Conservation (phyloP, 1,140 invertebrate species). For the Drosophila ananassae region DNA sequence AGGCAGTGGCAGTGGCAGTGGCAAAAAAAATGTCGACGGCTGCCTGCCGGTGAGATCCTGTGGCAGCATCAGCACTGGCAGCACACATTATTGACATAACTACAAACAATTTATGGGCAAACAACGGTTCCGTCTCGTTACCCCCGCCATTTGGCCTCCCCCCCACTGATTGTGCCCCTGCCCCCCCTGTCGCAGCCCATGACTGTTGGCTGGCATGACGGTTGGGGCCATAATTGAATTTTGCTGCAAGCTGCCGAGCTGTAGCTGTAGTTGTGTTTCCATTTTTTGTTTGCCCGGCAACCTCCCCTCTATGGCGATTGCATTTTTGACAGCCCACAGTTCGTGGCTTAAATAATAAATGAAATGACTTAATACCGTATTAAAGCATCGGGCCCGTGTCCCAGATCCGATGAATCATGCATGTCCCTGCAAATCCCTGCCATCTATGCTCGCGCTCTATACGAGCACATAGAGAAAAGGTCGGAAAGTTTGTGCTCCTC, state of each 20-base stretch:
- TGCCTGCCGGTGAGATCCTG: constrained; percentile 24
- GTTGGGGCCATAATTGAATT: constrained; percentile 61
- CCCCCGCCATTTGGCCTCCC: constrained; percentile 14
- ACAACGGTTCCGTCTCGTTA: constrained; percentile 78
- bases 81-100: constrained; percentile 73
- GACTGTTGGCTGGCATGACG: constrained; percentile 32
- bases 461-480: constrained; percentile 16
- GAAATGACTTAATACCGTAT: constrained; percentile 77
- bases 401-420: constrained; percentile 58
- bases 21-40: constrained; percentile 38
- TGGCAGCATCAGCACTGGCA: constrained; percentile 27
- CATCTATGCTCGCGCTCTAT: constrained; percentile 48
- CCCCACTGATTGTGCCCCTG: not conserved
- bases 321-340: constrained; percentile 71
- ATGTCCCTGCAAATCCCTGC: constrained; percentile 49
- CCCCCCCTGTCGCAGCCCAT: not conserved
- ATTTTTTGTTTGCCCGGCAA: constrained; percentile 3
- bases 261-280: constrained; percentile 1
- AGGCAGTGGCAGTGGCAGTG: constrained; percentile 14
- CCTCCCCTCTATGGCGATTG: constrained; percentile 30
- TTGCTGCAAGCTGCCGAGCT: constrained; percentile 52
- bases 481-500: constrained; percentile 38
- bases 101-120: constrained; percentile 79
- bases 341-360: constrained; percentile 74
- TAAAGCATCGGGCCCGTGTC: constrained; percentile 58